These are phyloP conservation scores for Natator depressus DNA, from an alignment of 2,113 vertebrate species.

Conservation along the genomic window DNA sequence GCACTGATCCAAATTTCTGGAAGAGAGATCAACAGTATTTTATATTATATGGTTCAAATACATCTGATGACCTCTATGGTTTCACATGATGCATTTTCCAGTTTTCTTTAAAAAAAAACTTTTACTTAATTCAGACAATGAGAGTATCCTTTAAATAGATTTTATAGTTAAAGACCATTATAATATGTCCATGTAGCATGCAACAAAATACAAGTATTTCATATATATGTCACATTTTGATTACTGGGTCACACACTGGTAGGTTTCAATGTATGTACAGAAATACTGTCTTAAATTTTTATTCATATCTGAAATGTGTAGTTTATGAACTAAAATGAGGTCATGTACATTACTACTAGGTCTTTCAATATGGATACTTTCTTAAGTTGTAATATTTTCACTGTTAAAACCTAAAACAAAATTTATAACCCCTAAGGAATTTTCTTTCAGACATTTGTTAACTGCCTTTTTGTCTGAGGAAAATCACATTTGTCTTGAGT, in stretches of 20 bases:
- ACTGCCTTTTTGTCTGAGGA: slow-evolving; percentile 50
- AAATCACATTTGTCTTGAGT: slow-evolving; percentile 12
- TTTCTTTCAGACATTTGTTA: slow-evolving; percentile 62
- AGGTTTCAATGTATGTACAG: slow-evolving; percentile 35
- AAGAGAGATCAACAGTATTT: background rate
- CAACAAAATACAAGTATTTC: background rate
- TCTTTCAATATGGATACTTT: background rate
- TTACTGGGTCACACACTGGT: background rate
- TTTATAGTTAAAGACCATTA: background rate
- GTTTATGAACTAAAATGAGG: background rate
- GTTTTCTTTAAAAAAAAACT: background rate
- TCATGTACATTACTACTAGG: background rate
- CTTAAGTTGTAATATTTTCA: background rate
- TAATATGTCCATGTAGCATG: background rate
- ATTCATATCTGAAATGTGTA: slow-evolving; percentile 48
- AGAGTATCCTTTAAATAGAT: background rate
- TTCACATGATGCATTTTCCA: background rate
- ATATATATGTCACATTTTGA: background rate
- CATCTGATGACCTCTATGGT: background rate
- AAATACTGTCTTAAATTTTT: slow-evolving; percentile 21
- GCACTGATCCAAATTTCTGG: background rate
- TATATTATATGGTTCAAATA: background rate
- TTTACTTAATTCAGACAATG: background rate
- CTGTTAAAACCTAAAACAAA: slow-evolving; percentile 16
- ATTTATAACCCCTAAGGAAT: slow-evolving; percentile 46